A percentile compares a stretch with the other conserved stretches of the same genome.
These are phyloP conservation scores for Odocoileus virginianus DNA, from an alignment of 2,113 vertebrate species.

Conservation along the genomic window DNA sequence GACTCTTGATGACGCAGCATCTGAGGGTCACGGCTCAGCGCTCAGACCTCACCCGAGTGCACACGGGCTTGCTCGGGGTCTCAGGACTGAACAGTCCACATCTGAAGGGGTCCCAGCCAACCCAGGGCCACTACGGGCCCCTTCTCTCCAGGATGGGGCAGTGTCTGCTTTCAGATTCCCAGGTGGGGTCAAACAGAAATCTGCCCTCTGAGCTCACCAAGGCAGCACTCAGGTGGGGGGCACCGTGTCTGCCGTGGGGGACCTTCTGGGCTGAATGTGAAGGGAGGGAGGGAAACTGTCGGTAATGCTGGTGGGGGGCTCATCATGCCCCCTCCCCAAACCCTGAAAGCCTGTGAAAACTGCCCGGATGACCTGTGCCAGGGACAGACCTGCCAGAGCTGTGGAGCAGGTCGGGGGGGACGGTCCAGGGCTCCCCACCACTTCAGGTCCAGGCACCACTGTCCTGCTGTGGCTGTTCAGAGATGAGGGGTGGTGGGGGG, in stretches of 20 bases:
- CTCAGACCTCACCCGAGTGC: neutral
- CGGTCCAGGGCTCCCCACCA: constrained; percentile 28
- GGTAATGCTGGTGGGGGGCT: rapidly evolving
- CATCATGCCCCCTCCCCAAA: too few species aligned
- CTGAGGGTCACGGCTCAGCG: neutral
- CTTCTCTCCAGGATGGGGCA: neutral
- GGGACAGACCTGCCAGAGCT: neutral
- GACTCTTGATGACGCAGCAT: neutral
- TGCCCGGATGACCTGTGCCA: neutral
- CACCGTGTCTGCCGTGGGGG: rapidly evolving
- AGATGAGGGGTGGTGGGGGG: constrained; percentile 64
- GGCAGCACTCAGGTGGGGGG: neutral
- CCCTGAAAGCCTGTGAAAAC: constrained; percentile 25
- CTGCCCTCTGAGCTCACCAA: rapidly evolving
- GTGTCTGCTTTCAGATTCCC: neutral
- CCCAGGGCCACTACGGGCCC: neutral
- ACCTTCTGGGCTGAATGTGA: rapidly evolving
- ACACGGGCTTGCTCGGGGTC: neutral
- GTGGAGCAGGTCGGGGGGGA: neutral
- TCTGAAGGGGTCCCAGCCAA: neutral
- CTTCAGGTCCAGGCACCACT: constrained; percentile 56
- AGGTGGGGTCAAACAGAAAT: neutral
- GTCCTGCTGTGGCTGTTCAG: constrained; percentile 59
- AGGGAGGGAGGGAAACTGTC: rapidly evolving
- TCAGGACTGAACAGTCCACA: neutral